Base-by-base conservation (phyloP, 2,888 invertebrate genomes). In the Muschampia plurimacula region DNA sequence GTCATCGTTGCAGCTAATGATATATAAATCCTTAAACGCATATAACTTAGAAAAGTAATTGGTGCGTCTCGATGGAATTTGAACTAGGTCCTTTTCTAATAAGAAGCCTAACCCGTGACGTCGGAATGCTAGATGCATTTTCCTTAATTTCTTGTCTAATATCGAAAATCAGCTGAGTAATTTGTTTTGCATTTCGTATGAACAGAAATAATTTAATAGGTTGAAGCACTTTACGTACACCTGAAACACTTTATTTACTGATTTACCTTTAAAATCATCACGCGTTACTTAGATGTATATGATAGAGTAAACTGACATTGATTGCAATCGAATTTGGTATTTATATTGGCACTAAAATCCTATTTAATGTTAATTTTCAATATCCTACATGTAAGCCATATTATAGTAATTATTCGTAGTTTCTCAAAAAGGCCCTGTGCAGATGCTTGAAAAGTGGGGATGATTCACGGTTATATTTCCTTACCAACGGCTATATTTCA, bases 351-450 rank as follows among this genome's bases (percentile, higher is more conserved):
- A 75, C 75, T 74, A 72, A 81, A 82, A 80, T 79, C 80, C 77
- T 82, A 79, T 86, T 84, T 79, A 73, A 77, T 75, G 76, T 76
- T 80, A 78, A 81, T 82, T 85, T 85, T 84, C 78, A 78, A 80
- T 83, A 78, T 82, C 82, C 82, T 84, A 84, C 74, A 78, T 77
- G 74, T 75, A 77, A 80, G 77, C 75, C 71, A 78, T 75, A 74
- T 67, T 74, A 67, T 49, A 69, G 73, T 76, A 80, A 80, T 80
- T 80, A 80, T 13, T 22, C 62, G 74, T 75, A 72, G 80, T 80
- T 80, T 80, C 80, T 77, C 80, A 72, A 67, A 72, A 22, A 67
- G 55, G 41, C 67, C 12, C n/a, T 12, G 55, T 62, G 62, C 52
- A 67, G 63, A 69, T 41, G 41, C 39, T 2, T n/a, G 13, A 44